These are phyloP conservation scores for Pterophyllum scalare DNA, from an alignment of 2,113 vertebrate species.

Conservation along the genomic window DNA sequence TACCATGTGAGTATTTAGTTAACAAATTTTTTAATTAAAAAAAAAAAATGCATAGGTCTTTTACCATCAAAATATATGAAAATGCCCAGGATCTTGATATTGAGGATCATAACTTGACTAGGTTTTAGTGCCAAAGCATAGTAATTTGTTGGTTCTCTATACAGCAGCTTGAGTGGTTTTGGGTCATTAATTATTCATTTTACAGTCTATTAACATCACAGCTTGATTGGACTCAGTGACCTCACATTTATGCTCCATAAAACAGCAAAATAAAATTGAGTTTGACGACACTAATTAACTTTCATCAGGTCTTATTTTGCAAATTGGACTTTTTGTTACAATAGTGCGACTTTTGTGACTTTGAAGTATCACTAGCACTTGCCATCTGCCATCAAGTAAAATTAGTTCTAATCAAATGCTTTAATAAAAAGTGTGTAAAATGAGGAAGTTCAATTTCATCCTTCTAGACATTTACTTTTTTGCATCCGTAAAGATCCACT, in stretches of 20 bases:
- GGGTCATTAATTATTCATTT: slow-evolving; percentile 64
- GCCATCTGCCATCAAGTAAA: background rate
- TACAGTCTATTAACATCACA: slow-evolving; percentile 49
- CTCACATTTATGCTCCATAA: slow-evolving; percentile 63
- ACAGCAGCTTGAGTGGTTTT: slow-evolving; percentile 14
- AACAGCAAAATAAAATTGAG: slow-evolving; percentile 32
- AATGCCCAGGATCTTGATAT: background rate
- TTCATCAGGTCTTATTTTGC: background rate
- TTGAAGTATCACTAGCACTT: background rate
- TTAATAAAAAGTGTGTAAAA: background rate
- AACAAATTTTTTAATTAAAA: too few relatives aligned
- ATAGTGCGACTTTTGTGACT: background rate
- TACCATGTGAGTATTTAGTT: background rate
- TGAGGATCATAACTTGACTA: background rate
- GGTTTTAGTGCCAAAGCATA: background rate
- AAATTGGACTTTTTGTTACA: background rate
- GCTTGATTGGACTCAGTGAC: slow-evolving; percentile 61
- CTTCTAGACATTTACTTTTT: background rate
- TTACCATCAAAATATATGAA: background rate
- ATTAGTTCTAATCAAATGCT: background rate
- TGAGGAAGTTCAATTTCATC: background rate
- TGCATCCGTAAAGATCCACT: background rate
- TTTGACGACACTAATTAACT: background rate
- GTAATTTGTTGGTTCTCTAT: slow-evolving; percentile 5
- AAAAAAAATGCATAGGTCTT: background rate